Conservation (phyloP, 2,797 vertebrate species). For the Melanotaenia nigrans region DNA sequence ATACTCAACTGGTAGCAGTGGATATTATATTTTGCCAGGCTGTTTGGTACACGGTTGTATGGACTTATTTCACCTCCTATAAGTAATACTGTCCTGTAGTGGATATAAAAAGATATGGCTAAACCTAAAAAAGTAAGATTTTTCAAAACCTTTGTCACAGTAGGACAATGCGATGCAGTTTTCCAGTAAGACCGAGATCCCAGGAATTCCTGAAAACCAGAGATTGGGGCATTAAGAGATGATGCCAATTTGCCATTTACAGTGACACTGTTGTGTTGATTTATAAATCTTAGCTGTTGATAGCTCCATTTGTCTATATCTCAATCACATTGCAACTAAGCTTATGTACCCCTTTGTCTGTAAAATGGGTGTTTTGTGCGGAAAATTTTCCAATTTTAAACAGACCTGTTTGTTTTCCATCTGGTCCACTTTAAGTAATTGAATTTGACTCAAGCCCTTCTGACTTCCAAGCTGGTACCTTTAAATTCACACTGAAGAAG, state of each 20-base stretch:
- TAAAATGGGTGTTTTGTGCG: conserved; percentile 71
- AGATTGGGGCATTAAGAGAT: conserved; percentile 52
- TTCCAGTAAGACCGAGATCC: conserved; percentile 17
- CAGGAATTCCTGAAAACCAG: conserved; percentile 30
- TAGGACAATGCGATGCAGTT: conserved; percentile 31
- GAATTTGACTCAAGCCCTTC: conserved; percentile 70
- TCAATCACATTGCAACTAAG: conserved; percentile 41
- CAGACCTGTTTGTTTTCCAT: conserved; percentile 66
- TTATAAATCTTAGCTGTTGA: conserved; percentile 58
- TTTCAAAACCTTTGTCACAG: conserved; percentile 37
- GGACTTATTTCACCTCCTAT: conserved; percentile 38
- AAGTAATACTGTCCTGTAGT: conserved; percentile 52
- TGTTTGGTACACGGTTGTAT: conserved; percentile 48
- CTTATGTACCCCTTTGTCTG: conserved; percentile 62
- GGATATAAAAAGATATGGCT: conserved; percentile 34
- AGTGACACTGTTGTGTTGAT: conserved; percentile 55
- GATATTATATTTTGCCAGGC: conserved; percentile 39
- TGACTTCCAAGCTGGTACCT: conserved; percentile 43
- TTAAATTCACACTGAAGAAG: conserved; percentile 49
- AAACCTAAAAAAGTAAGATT: conserved; percentile 38
- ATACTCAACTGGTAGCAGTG: conserved; percentile 19
- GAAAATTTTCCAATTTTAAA: conserved; percentile 73
- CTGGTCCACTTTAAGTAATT: conserved; percentile 78
- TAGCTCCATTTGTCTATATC: conserved; percentile 63
- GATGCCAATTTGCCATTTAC: conserved; percentile 62